These are phyloP conservation scores for Eunapius fragilis DNA, from an alignment of 37 sponge, comb jelly and placozoan genomes.

Conservation along the genomic window DNA sequence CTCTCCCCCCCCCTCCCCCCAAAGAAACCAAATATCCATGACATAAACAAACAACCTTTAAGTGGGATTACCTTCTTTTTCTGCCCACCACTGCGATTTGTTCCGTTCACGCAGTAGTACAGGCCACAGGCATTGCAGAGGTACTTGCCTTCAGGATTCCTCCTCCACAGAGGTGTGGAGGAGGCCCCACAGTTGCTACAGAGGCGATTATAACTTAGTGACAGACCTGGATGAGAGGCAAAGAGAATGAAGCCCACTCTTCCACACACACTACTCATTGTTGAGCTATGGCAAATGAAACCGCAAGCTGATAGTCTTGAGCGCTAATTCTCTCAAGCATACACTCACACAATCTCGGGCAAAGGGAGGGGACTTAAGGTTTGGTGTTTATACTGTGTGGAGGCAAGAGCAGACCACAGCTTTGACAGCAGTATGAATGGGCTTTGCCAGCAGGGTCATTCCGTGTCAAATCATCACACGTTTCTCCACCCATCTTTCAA, in stretches of 20 bases:
- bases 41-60: neutral
- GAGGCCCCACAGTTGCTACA: slow-evolving; percentile 85
- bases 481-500: too few relatives aligned
- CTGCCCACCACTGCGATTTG: slow-evolving; percentile 62
- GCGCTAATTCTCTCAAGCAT: slow-evolving; percentile 18
- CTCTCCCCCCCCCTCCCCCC: too few relatives aligned
- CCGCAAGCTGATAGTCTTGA: too few relatives aligned
- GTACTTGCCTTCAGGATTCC: slow-evolving; percentile 80
- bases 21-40: too few relatives aligned
- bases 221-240: too few relatives aligned
- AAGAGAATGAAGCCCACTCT: too few relatives aligned
- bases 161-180: slow-evolving; percentile 86
- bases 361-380: slow-evolving; percentile 12
- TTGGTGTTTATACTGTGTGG: neutral
- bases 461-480: too few relatives aligned
- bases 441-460: too few relatives aligned
- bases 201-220: slow-evolving; percentile 21
- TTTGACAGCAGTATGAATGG: neutral
- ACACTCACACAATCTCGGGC: slow-evolving; percentile 11
- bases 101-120: slow-evolving; percentile 81
- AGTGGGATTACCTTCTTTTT: slow-evolving; percentile 71
- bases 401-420: neutral
- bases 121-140: slow-evolving; percentile 96
- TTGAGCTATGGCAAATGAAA: too few relatives aligned
- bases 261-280: slow-evolving; percentile 23